A percentile compares a stretch with the other conserved stretches of the same genome.
These are phyloP conservation scores for Bombus sylvicola DNA, from an alignment of 1,140 invertebrate species.

Conservation along the genomic window DNA sequence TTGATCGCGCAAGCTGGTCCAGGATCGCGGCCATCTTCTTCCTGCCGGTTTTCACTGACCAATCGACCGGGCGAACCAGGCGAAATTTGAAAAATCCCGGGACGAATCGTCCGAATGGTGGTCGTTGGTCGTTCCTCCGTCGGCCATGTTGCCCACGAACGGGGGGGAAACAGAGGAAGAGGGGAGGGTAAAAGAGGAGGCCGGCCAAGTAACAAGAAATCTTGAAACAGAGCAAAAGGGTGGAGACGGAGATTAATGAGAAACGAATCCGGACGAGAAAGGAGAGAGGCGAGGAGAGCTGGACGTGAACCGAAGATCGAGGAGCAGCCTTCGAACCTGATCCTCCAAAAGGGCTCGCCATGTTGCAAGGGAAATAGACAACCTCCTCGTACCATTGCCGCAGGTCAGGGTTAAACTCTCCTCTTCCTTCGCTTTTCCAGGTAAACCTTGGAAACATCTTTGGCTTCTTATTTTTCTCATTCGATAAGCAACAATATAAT, in stretches of 20 bases:
- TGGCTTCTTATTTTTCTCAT: not conserved
- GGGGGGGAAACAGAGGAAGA: slow-evolving; percentile 40
- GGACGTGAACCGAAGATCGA: slow-evolving; percentile 41
- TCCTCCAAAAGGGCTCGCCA: slow-evolving; percentile 64
- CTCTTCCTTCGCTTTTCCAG: slow-evolving; percentile 21
- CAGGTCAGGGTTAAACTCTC: slow-evolving; percentile 43
- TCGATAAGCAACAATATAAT: not conserved
- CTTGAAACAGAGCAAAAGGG: slow-evolving; percentile 75
- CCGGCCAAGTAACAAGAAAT: slow-evolving; percentile 71
- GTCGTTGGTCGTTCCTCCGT: slow-evolving; percentile 49
- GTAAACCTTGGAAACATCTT: not conserved
- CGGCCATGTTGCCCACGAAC: slow-evolving; percentile 73
- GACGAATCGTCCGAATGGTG: slow-evolving; percentile 50
- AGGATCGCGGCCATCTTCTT: slow-evolving; percentile 52
- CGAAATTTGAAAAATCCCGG: slow-evolving; percentile 58
- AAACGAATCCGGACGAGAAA: slow-evolving; percentile 74
- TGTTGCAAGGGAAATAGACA: slow-evolving; percentile 60
- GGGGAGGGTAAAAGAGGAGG: slow-evolving; percentile 46
- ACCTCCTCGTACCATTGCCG: slow-evolving; percentile 21
- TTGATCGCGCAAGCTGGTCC: slow-evolving; percentile 34
- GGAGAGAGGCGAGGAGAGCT: slow-evolving; percentile 23
- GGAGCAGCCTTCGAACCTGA: slow-evolving; percentile 34
- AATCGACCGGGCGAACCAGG: slow-evolving; percentile 44
- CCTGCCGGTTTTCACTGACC: slow-evolving; percentile 47
- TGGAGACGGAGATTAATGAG: slow-evolving; percentile 79